These are phyloP conservation scores for Malurus elegans DNA, from an alignment of 2,113 vertebrate genomes.

Conservation along the genomic window DNA sequence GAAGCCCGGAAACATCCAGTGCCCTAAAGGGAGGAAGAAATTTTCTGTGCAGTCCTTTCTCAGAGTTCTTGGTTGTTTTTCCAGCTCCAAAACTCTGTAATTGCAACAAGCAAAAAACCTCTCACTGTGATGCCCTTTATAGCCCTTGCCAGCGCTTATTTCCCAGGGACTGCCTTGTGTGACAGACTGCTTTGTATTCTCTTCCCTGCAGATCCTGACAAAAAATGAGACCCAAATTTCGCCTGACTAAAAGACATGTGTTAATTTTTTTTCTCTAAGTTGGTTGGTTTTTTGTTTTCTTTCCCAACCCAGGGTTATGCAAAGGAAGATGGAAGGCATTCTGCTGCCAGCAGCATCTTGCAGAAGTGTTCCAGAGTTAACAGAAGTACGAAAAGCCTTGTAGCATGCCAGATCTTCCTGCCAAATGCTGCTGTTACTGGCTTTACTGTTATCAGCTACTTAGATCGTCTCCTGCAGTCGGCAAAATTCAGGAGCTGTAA, in stretches of 20 bases:
- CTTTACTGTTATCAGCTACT: conserved; percentile 76
- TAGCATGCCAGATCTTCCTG: conserved; percentile 76
- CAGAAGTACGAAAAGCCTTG: conserved; percentile 57
- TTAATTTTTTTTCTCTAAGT: not conserved
- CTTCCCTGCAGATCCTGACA: not conserved
- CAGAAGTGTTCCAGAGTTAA: conserved; percentile 20
- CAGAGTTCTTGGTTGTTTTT: not conserved
- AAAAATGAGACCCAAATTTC: not conserved
- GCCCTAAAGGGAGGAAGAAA: not conserved
- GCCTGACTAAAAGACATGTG: not conserved
- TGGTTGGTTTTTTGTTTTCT: not conserved
- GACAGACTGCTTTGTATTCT: not conserved
- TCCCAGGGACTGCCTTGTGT: conserved; percentile 27
- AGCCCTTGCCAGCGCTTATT: conserved; percentile 36
- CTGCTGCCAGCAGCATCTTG: conserved; percentile 29
- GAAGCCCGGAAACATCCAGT: not conserved
- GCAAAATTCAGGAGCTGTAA: not conserved
- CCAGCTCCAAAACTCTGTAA: not conserved
- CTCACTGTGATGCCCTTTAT: not conserved
- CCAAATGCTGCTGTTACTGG: conserved; percentile 66
- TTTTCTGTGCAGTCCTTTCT: not conserved
- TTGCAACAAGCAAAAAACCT: conserved; percentile 17
- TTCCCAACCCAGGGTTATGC: conserved; percentile 39
- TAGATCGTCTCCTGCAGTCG: conserved; percentile 59
- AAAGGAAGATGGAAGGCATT: conserved; percentile 24